Conservation (phyloP, 1,140 invertebrate genomes). For the Musca vetustissima region DNA sequence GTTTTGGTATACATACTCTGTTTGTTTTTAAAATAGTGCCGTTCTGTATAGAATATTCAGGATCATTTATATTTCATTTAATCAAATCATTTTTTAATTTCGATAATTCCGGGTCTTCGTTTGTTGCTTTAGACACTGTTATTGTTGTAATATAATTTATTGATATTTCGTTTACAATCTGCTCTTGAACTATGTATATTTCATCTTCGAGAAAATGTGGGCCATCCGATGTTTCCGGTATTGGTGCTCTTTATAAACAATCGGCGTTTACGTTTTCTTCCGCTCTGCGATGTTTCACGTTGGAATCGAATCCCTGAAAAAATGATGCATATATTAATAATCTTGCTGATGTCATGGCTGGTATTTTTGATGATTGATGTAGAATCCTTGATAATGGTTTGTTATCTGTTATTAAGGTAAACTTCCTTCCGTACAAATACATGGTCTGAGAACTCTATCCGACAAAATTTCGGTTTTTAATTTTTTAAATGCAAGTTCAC, state of each 20-base stretch:
- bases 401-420: no score
- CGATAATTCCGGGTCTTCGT: background rate
- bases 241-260: slow-evolving; percentile 27
- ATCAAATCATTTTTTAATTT: background rate
- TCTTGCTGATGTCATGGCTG: background rate
- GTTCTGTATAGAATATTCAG: background rate
- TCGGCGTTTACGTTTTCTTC: slow-evolving; percentile 8
- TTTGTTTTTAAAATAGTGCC: no score
- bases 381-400: background rate
- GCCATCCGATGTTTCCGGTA: background rate
- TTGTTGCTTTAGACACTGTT: background rate
- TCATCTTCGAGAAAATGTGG: background rate
- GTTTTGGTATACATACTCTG: background rate
- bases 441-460: background rate
- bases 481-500: no score
- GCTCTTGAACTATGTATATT: background rate
- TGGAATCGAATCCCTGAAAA: background rate
- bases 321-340: no score
- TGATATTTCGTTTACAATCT: slow-evolving; percentile 22
- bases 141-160: background rate
- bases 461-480: no score
- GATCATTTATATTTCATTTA: background rate
- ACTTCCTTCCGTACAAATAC: background rate
- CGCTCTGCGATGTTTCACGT: background rate
- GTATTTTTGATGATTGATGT: background rate